Conservation (phyloP, 2,888 invertebrate genomes). For the Morpho deidamia region DNA sequence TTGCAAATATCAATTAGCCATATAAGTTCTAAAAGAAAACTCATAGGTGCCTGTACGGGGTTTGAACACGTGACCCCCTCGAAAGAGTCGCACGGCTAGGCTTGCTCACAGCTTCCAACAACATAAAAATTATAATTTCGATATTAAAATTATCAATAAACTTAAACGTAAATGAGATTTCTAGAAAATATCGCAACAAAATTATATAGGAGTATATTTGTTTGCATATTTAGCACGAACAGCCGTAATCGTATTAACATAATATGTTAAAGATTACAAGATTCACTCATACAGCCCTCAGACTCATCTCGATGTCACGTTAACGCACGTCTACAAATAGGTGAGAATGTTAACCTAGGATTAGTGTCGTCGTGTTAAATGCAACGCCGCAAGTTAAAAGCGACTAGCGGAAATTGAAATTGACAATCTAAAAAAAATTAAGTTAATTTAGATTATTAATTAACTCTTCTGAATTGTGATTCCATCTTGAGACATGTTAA, state of each 20-base stretch:
- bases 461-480: too few relatives aligned
- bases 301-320: conserved; percentile 29
- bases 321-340: conserved; percentile 45
- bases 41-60: too few relatives aligned
- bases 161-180: too few relatives aligned
- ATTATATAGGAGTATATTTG: conserved; percentile 20
- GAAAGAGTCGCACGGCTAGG: too few relatives aligned
- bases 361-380: conserved; percentile 36
- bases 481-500: too few relatives aligned
- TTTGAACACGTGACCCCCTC: too few relatives aligned
- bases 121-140: too few relatives aligned
- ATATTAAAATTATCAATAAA: too few relatives aligned
- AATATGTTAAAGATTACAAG: conserved; percentile 11
- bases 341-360: conserved; percentile 43
- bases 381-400: conserved; percentile 21
- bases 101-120: too few relatives aligned
- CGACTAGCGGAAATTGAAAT: conserved; percentile 13
- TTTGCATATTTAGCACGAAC: conserved; percentile 13
- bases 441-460: neutral
- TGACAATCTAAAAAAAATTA: neutral
- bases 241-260: conserved; percentile 14
- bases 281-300: conserved; percentile 20
- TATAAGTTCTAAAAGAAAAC: too few relatives aligned
- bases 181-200: conserved; percentile 1
- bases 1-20: too few relatives aligned